A percentile compares a stretch with the other conserved stretches of the same genome.
Conservation (phyloP, 2,797 vertebrate species). For the Cyprinella venusta region DNA sequence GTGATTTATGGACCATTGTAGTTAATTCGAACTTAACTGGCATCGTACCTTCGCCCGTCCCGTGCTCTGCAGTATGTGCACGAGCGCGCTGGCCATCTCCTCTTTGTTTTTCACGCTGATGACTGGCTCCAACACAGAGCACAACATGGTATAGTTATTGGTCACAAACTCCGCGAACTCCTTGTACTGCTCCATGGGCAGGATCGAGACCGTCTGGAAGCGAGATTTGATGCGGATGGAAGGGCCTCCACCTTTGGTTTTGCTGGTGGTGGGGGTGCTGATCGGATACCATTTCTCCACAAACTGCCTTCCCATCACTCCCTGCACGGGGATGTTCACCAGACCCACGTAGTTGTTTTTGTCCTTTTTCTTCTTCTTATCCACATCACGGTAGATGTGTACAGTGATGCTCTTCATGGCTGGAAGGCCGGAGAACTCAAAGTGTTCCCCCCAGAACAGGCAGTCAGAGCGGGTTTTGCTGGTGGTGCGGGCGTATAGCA, state of each 20-base stretch:
- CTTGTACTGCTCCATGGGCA: constrained; percentile 98
- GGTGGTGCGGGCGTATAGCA: constrained; percentile 93
- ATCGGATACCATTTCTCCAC: constrained; percentile 97
- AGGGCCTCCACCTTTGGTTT: constrained; percentile 87
- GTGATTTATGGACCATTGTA: background rate
- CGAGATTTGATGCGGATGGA: constrained; percentile 94
- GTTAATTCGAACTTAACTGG: background rate
- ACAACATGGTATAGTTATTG: constrained; percentile 90
- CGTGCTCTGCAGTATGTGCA: constrained; percentile 96
- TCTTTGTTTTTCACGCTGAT: constrained; percentile 97
- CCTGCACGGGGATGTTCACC: constrained; percentile 89
- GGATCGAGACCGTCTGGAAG: constrained; percentile 91
- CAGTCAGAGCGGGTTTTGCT: constrained; percentile 92
- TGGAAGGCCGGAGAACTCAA: constrained; percentile 89
- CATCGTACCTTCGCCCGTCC: constrained; percentile 90
- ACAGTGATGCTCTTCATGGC: constrained; percentile 87
- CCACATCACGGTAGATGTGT: constrained; percentile 92
- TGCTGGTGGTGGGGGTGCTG: constrained; percentile 91
- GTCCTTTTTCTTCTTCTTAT: constrained; percentile 97
- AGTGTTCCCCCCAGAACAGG: constrained; percentile 98
- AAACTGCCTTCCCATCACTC: constrained; percentile 88
- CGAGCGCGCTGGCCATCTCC: constrained; percentile 93
- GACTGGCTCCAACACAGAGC: constrained; percentile 93
- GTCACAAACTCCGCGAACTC: constrained; percentile 97
- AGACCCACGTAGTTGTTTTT: constrained; percentile 96